These are phyloP conservation scores for Pseudois nayaur DNA, from an alignment of 2,113 vertebrate species.

Conservation along the genomic window DNA sequence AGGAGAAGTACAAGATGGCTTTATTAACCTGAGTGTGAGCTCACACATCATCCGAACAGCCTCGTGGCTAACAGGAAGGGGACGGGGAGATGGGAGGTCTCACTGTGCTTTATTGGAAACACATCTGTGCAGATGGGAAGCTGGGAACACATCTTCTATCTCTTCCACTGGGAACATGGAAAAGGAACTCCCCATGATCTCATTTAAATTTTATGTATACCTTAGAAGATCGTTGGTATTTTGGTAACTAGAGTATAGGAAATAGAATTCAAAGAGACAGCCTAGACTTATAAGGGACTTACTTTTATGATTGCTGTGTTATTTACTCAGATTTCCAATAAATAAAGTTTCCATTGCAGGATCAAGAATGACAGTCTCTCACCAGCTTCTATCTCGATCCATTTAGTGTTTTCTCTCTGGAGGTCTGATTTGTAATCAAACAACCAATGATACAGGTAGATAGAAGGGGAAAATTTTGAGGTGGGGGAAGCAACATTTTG, in stretches of 20 bases:
- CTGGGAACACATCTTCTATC: background rate
- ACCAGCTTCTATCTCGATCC: background rate
- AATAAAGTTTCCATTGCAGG: background rate
- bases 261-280: conserved; percentile 5
- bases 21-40: background rate
- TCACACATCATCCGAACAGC: conserved; percentile 23
- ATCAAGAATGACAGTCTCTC: background rate
- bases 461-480: background rate
- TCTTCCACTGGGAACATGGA: background rate
- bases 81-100: background rate
- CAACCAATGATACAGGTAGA: background rate
- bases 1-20: background rate
- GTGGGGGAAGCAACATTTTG: background rate
- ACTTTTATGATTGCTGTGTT: background rate
- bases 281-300: background rate
- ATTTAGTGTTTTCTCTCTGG: background rate
- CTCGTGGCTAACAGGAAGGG: background rate
- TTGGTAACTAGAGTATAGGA: background rate
- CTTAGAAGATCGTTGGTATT: conserved; percentile 13
- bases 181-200: background rate
- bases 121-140: conserved; percentile 16
- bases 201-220: conserved; percentile 17
- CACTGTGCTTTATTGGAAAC: conserved; percentile 36
- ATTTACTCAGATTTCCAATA: background rate
- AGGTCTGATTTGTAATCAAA: background rate